Evolutionary conservation across 2,888 invertebrate genomes (phyloP).

Genomic region (Pristionchus exspectatus): DNA sequence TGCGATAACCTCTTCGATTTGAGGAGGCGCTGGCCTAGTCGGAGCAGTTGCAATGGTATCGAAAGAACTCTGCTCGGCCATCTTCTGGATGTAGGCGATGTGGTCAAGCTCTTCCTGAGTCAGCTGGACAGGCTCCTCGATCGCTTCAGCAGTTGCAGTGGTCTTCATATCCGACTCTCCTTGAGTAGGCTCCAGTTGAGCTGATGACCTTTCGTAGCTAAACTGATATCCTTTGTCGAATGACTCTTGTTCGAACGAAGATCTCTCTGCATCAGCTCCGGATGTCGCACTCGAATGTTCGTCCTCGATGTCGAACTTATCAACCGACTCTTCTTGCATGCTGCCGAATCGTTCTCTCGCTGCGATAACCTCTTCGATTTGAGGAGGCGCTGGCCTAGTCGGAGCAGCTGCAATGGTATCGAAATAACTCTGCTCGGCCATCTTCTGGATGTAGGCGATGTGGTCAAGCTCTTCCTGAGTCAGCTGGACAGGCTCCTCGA

Average conservation of each 20-base stretch:
- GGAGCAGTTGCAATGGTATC: not conserved
- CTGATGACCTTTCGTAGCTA: not conserved
- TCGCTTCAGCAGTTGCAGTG: not conserved
- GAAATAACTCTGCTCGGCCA: slow-evolving; percentile 53
- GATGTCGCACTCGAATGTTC: slow-evolving; percentile 7
- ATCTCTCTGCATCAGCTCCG: not conserved
- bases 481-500: not conserved
- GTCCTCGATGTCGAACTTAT: not conserved
- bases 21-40: not conserved
- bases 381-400: not conserved
- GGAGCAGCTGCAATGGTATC: not conserved
- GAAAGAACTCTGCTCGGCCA: not conserved
- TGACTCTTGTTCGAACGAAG: not conserved
- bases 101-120: slow-evolving; percentile 7
- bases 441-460: slow-evolving; percentile 19
- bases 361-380: not conserved
- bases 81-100: slow-evolving; percentile 19
- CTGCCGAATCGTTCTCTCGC: not conserved
- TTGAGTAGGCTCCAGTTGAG: not conserved
- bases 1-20: not conserved
- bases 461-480: slow-evolving; percentile 7
- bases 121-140: not conserved
- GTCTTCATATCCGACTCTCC: not conserved
- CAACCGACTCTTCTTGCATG: not conserved
- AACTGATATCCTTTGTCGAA: not conserved